Evolutionary conservation across 2,888 invertebrate species (phyloP).

Genomic region (Halictus ligatus): DNA sequence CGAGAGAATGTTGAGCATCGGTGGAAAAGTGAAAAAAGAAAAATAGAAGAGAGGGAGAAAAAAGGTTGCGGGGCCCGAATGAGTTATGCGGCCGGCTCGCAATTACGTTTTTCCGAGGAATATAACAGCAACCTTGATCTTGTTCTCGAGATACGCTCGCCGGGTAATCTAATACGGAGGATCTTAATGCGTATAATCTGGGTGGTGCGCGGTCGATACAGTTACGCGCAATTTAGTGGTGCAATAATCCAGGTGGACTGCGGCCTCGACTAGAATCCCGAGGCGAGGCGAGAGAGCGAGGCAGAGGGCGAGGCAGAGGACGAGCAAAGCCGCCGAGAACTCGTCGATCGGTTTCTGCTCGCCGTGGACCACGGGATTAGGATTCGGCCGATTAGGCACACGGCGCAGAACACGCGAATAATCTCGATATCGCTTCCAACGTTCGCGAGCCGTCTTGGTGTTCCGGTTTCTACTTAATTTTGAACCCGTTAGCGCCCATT

Average conservation of each 20-base stretch:
- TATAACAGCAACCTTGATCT: slow-evolving; percentile 66
- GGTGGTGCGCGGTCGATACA: slow-evolving; percentile 60
- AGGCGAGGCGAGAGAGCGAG: not conserved
- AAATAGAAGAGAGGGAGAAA: not conserved
- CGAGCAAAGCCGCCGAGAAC: not conserved
- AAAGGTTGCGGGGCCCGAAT: slow-evolving; percentile 35
- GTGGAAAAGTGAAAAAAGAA: not conserved
- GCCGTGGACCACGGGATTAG: not conserved
- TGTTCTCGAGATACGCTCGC: slow-evolving; percentile 65
- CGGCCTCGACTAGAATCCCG: not conserved
- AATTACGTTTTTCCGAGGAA: slow-evolving; percentile 58
- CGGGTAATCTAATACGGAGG: slow-evolving; percentile 61
- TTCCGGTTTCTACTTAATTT: no score
- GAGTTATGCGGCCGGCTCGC: slow-evolving; percentile 43
- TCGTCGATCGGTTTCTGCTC: not conserved
- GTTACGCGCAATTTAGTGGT: slow-evolving; percentile 63
- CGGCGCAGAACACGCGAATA: not conserved
- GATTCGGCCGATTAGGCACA: not conserved
- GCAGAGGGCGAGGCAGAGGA: no score
- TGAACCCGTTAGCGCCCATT: no score
- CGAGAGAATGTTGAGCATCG: not conserved
- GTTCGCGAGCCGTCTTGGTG: not conserved
- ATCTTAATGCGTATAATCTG: slow-evolving; percentile 65
- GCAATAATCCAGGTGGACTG: slow-evolving; percentile 53
- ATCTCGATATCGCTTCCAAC: not conserved